Base-by-base conservation (phyloP, 2,113 vertebrate species). In the Actinemys pallida region DNA sequence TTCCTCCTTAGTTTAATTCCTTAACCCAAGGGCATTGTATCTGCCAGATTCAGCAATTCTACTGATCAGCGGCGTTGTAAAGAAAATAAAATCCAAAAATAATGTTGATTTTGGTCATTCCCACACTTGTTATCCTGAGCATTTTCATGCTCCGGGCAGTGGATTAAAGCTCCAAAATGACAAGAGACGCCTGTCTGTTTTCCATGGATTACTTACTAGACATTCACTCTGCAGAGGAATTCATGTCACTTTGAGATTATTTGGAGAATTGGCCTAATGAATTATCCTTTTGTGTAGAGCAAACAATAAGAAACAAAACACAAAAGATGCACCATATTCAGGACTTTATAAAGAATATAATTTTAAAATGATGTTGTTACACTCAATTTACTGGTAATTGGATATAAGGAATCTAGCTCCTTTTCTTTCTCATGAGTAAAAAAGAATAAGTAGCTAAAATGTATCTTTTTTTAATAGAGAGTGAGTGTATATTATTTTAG, bases 51-150 rank as follows among this genome's bases (percentile, higher is more conserved):
- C 97, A 96, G 59, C 91, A 94, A 93, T 97, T 96, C 98, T 92
- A 97, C 97, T 98, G 98, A 98, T 97, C 96, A 96, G 84, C 81
- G 90, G 81, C 89, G 97, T 98, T 98, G 97, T 97, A 97, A 97
- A 97, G 96, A 98, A 97, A 98, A 98, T 91, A 98, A 98, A 97
- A 98, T 97, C 90, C 93, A 95, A 96, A 98, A 97, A 97, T 97
- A 97, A 96, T 98, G 97, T 98, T 98, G 98, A 91, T 98, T 98
- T 98, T 98, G 89, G 96, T 97, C 96, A 98, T 98, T 98, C 97
- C 96, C 98, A 98, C 97, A 98, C 96, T 98, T 98, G 98, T 98
- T 98, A 98, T 95, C 96, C 97, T 95, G 91, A 97, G 89, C 75
- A 91, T 98, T 98, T 98, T 97, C 96, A 97, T 31, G 97, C 97